phyloP scores from a whole-genome alignment of 2,888 invertebrate genomes.

The Stramonita haemastoma region DNA sequence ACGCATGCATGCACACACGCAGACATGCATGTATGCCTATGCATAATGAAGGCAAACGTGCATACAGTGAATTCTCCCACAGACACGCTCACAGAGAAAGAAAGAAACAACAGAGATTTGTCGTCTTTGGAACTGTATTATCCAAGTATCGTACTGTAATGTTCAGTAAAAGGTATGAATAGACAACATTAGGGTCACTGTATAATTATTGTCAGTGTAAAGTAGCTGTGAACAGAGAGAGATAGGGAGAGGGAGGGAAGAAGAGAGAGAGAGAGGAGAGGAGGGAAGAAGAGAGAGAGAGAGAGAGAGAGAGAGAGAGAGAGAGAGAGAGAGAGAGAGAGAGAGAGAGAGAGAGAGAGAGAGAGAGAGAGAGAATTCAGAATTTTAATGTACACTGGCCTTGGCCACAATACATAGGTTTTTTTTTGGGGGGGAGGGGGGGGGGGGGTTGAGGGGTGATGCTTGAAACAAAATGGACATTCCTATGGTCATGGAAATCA shows the following conservation, averaged over 20 bases:
- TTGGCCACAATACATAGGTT: too few species aligned
- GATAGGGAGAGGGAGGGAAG: too few species aligned
- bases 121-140: neutral
- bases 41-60: neutral
- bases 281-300: neutral
- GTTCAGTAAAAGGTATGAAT: neutral
- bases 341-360: too few species aligned
- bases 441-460: too few species aligned
- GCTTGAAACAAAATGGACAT: too few species aligned
- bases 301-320: too few species aligned
- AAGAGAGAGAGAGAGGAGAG: neutral
- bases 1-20: neutral
- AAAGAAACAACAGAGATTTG: neutral
- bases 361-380: too few species aligned
- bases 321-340: too few species aligned
- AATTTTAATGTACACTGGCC: too few species aligned
- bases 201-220: neutral
- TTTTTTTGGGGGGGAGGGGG: too few species aligned
- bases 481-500: too few species aligned
- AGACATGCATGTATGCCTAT: neutral
- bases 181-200: neutral
- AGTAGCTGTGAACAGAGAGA: neutral
- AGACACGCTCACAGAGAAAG: neutral
- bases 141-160: neutral
- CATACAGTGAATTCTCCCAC: neutral